Conservation (phyloP, 2,888 invertebrate genomes). For the Exephanes ischioxanthus region DNA sequence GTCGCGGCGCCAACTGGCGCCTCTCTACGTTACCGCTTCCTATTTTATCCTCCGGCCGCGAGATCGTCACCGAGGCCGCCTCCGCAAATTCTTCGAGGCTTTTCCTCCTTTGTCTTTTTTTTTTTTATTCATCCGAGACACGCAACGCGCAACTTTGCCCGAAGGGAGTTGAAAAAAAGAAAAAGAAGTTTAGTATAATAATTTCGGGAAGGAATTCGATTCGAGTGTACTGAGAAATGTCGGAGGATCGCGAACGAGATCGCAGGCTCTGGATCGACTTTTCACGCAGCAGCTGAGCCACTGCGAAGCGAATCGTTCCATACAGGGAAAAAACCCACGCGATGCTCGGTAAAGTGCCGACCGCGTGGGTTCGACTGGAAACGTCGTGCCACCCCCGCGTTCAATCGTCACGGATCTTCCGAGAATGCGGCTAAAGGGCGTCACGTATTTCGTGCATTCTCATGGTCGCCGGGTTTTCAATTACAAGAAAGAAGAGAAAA, state of each 20-base stretch:
- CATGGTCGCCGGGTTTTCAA: not conserved
- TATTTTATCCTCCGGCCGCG: not conserved
- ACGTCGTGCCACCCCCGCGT: constrained; percentile 45
- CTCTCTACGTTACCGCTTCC: not conserved
- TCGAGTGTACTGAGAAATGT: not conserved
- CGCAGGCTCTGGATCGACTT: not conserved
- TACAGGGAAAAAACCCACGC: constrained; percentile 25
- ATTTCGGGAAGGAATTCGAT: not conserved
- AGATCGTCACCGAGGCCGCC: not conserved
- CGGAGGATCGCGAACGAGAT: not conserved
- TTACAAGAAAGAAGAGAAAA: not conserved
- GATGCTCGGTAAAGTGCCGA: constrained; percentile 1
- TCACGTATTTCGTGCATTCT: constrained; percentile 26
- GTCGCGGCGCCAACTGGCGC: constrained; percentile 50
- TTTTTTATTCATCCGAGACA: not conserved
- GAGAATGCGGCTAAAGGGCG: constrained; percentile 21
- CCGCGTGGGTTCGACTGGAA: constrained; percentile 45
- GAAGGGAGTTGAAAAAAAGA: not conserved
- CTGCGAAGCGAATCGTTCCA: not conserved
- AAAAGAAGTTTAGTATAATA: not conserved
- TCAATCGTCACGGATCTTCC: constrained; percentile 24
- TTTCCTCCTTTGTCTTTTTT: not conserved
- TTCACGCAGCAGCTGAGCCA: not conserved
- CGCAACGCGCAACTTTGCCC: not conserved
- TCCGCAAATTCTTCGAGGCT: constrained; percentile 7